phyloP scores from a whole-genome alignment of 2,888 invertebrate genomes.

The Calameuta idolon region DNA sequence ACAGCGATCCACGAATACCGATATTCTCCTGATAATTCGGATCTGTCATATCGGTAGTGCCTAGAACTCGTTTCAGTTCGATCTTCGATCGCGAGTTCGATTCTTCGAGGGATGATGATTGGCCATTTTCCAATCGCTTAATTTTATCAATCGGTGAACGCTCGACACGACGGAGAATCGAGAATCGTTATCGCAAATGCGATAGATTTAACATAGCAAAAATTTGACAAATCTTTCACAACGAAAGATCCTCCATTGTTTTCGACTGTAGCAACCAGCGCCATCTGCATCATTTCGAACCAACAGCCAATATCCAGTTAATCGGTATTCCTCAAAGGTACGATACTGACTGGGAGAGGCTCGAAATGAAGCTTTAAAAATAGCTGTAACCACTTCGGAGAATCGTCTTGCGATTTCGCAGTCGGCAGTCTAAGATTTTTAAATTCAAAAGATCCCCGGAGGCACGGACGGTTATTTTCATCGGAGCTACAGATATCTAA shows the following conservation, averaged over 20 bases:
- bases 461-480: background rate
- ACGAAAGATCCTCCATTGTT: background rate
- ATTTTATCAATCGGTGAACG: background rate
- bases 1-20: background rate
- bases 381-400: background rate
- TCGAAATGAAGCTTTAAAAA: background rate
- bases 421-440: background rate
- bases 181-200: background rate
- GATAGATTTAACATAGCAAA: background rate
- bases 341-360: background rate
- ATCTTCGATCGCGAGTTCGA: background rate
- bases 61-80: slow-evolving; percentile 2
- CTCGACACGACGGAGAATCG: background rate
- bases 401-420: background rate
- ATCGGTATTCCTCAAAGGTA: background rate
- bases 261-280: background rate
- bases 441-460: background rate
- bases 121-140: background rate
- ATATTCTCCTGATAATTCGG: slow-evolving; percentile 7
- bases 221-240: background rate
- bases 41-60: slow-evolving; percentile 19
- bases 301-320: background rate
- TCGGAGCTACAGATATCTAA: background rate
- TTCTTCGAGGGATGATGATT: slow-evolving; percentile 5
- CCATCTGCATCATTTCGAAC: background rate